These are phyloP conservation scores for Paratrypauchen microcephalus DNA, from an alignment of 2,797 vertebrate species.

Conservation along the genomic window DNA sequence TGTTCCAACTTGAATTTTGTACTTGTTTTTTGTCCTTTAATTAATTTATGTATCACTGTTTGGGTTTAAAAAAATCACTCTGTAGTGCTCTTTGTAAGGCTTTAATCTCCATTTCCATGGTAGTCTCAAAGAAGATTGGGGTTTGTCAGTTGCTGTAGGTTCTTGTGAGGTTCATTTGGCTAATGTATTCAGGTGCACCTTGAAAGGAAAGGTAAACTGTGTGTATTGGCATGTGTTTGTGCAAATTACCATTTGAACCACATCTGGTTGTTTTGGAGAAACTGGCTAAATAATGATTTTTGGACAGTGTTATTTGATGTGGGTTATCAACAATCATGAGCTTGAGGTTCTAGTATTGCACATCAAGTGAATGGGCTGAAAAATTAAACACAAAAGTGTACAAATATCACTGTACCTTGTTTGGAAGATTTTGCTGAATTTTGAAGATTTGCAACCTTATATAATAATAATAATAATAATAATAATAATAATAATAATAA, in stretches of 20 bases:
- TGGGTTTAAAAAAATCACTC: conserved; percentile 71
- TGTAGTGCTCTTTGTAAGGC: conserved; percentile 71
- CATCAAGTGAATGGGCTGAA: too few relatives aligned
- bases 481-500: too few relatives aligned
- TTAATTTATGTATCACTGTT: conserved; percentile 84
- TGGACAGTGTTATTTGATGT: conserved; percentile 31
- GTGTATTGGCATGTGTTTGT: conserved; percentile 56
- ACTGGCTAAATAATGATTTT: conserved; percentile 32
- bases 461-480: too few relatives aligned
- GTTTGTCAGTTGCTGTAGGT: conserved; percentile 75
- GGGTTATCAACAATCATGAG: background rate
- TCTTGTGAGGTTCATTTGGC: conserved; percentile 73
- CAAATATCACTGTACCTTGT: too few relatives aligned
- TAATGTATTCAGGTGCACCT: conserved; percentile 79
- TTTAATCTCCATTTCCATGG: conserved; percentile 78
- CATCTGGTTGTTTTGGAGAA: conserved; percentile 46
- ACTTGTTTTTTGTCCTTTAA: conserved; percentile 81
- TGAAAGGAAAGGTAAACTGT: conserved; percentile 76
- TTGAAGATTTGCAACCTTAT: too few relatives aligned
- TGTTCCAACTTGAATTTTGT: conserved; percentile 84
- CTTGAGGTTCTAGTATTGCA: too few relatives aligned
- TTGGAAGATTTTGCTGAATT: too few relatives aligned
- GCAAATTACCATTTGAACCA: conserved; percentile 34
- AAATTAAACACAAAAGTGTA: too few relatives aligned
- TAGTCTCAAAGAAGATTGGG: conserved; percentile 72